Conservation (phyloP, 2,113 vertebrate species). For the Corynorhinus townsendii region DNA sequence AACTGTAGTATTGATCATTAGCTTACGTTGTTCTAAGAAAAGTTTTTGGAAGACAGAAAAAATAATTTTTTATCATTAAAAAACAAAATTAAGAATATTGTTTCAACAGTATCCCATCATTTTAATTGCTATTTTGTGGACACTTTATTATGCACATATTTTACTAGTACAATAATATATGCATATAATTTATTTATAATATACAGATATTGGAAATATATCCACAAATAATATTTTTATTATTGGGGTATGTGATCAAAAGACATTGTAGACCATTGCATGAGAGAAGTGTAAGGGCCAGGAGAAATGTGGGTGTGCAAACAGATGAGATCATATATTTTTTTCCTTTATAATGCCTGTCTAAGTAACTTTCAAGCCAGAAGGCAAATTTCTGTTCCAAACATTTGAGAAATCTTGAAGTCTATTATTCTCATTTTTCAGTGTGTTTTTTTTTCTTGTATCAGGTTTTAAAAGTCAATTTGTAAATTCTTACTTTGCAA, state of each 20-base stretch:
- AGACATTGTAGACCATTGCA: not conserved
- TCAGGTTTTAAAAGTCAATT: not conserved
- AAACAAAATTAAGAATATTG: conserved; percentile 10
- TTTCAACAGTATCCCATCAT: not conserved
- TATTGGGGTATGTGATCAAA: not conserved
- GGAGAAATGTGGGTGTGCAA: not conserved
- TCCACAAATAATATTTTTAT: not conserved
- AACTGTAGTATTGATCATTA: not conserved
- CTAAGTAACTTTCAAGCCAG: not conserved
- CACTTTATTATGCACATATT: not conserved
- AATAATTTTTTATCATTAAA: not conserved
- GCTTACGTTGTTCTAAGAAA: not conserved
- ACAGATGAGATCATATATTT: not conserved
- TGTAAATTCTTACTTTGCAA: not conserved
- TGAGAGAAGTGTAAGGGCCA: not conserved
- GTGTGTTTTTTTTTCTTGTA: not conserved
- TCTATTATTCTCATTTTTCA: not conserved
- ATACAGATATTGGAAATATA: not conserved
- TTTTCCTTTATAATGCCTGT: not conserved
- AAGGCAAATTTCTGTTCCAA: not conserved
- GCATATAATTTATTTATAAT: not conserved
- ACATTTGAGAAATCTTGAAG: not conserved
- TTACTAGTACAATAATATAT: not conserved
- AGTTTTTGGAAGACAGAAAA: not conserved
- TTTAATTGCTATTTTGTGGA: not conserved